These are phyloP conservation scores for Synergus gifuensis DNA, from an alignment of 2,888 invertebrate species.

Conservation along the genomic window DNA sequence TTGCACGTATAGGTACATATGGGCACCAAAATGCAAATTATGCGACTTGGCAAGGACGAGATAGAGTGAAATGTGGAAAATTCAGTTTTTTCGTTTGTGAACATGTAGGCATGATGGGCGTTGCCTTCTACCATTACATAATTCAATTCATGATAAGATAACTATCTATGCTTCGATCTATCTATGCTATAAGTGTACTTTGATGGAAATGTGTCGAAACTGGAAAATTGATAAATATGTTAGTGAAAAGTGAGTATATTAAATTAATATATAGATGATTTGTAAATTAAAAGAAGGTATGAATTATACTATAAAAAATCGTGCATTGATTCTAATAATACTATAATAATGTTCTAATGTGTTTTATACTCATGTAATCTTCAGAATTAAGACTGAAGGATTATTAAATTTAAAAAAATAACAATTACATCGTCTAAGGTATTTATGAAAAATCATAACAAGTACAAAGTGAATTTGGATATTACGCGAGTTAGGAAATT, in stretches of 20 bases:
- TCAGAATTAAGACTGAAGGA: background rate
- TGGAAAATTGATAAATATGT: background rate
- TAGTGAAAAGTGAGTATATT: background rate
- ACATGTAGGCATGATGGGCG: background rate
- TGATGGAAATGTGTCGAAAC: background rate
- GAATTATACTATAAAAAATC: background rate
- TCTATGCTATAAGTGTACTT: background rate
- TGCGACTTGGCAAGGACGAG: conserved; percentile 60
- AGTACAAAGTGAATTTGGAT: conserved; percentile 17
- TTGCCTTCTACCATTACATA: background rate
- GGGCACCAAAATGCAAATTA: conserved; percentile 68
- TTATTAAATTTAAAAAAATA: background rate
- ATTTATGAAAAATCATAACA: background rate
- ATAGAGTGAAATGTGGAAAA: conserved; percentile 55
- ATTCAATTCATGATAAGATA: conserved; percentile 6
- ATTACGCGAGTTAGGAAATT: conserved; percentile 10
- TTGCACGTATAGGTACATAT: conserved; percentile 33
- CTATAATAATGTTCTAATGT: background rate
- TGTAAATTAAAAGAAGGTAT: background rate
- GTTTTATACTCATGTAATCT: background rate
- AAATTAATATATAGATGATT: background rate
- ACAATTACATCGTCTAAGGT: background rate
- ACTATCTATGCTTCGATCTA: background rate
- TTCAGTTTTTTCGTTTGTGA: conserved; percentile 49
- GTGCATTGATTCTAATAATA: background rate